Evolutionary conservation across 2,888 invertebrate species (phyloP).

Genomic region (Athrips mouffetella): DNA sequence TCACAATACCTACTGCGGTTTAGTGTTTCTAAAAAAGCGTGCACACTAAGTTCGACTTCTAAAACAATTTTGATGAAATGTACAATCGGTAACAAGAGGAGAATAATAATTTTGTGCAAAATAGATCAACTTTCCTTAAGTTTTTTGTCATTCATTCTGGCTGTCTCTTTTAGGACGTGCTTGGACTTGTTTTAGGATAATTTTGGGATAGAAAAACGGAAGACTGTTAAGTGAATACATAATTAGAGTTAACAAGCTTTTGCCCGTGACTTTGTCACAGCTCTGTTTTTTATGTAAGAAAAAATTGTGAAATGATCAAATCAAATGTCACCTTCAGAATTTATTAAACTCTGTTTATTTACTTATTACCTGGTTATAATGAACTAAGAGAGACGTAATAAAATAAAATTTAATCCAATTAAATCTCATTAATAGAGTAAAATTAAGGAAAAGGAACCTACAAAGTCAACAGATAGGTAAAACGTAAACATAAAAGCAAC

Average conservation of each 20-base stretch:
- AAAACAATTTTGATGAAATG: neutral
- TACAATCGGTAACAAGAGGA: neutral
- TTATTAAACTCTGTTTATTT: no score
- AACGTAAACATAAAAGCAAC: neutral
- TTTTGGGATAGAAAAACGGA: neutral
- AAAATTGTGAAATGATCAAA: no score
- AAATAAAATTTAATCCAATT: no score
- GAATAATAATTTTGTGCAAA: conserved; percentile 4
- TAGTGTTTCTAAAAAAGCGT: neutral
- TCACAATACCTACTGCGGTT: neutral
- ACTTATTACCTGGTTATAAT: no score
- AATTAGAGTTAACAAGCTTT: no score
- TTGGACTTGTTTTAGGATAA: neutral
- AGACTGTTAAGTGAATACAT: neutral
- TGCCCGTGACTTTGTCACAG: no score
- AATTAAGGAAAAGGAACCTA: no score
- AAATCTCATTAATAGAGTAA: no score
- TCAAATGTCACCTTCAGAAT: no score
- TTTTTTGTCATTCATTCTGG: neutral
- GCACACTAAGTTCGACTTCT: neutral
- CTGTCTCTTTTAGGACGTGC: neutral
- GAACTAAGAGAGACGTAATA: no score
- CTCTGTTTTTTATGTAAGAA: no score
- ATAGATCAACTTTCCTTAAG: neutral
- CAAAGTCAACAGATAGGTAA: no score